phyloP scores from a whole-genome alignment of 2,888 invertebrate genomes.

The Gnatocerus cornutus region DNA sequence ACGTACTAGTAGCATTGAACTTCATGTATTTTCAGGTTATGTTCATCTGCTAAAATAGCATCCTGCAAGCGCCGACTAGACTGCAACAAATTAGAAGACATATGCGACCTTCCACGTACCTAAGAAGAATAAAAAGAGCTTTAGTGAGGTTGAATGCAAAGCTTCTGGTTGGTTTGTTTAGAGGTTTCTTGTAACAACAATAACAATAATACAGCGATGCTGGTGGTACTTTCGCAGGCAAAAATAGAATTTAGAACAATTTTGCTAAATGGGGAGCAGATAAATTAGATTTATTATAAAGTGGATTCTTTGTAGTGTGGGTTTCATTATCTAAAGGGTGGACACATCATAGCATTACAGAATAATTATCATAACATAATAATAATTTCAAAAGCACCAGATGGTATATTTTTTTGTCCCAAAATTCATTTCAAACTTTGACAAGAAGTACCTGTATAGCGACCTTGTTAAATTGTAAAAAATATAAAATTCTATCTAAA shows the following conservation, averaged over 20 bases:
- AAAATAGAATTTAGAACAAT: constrained; percentile 9
- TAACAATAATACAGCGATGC: not conserved
- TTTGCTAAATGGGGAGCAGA: too few relatives aligned
- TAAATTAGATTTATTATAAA: too few relatives aligned
- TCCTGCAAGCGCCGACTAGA: constrained; percentile 27
- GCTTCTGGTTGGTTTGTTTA: not conserved
- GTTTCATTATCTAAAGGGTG: too few relatives aligned
- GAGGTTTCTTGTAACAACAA: not conserved
- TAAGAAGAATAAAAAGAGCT: constrained; percentile 6
- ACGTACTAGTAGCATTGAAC: constrained; percentile 59
- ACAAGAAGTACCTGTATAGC: too few relatives aligned
- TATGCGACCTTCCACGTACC: not conserved
- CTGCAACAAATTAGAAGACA: constrained; percentile 28
- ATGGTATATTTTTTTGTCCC: too few relatives aligned
- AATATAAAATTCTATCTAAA: too few relatives aligned
- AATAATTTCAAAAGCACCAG: too few relatives aligned
- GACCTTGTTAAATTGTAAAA: too few relatives aligned
- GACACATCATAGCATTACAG: too few relatives aligned
- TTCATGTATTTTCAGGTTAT: constrained; percentile 52
- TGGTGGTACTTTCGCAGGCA: constrained; percentile 3
- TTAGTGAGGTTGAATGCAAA: not conserved
- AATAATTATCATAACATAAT: too few relatives aligned
- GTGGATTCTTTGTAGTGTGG: too few relatives aligned
- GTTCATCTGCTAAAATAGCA: constrained; percentile 45
- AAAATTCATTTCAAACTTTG: too few relatives aligned